phyloP scores from a whole-genome alignment of 1,140 invertebrate species.

The Olivierus martensii region DNA sequence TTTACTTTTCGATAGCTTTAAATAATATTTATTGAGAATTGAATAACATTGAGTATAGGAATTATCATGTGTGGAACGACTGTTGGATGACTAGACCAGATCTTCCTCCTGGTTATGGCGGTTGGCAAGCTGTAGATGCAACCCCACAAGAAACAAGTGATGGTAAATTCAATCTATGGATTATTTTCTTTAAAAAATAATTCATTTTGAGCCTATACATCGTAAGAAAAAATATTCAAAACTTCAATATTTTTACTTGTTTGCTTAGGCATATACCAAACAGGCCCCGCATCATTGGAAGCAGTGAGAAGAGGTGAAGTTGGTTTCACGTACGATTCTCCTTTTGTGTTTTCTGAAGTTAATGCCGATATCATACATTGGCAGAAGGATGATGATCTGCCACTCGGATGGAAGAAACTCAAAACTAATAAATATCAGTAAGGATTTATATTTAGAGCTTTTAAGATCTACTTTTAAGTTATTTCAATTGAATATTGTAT shows the following conservation, averaged over 20 bases:
- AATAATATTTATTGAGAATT: neutral
- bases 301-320: conserved; percentile 52
- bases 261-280: conserved; percentile 27
- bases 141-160: conserved; percentile 73
- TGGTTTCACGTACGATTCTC: conserved; percentile 53
- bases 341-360: conserved; percentile 59
- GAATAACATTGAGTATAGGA: conserved; percentile 32
- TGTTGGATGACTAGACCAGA: conserved; percentile 82
- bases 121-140: conserved; percentile 87
- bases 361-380: conserved; percentile 56
- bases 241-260: no score
- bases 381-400: conserved; percentile 18
- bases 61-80: conserved; percentile 94
- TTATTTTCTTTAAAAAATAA: neutral
- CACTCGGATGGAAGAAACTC: conserved; percentile 20
- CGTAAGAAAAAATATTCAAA: neutral
- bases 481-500: no score
- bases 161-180: conserved; percentile 28
- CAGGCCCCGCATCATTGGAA: conserved; percentile 46
- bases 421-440: conserved; percentile 25
- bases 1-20: neutral
- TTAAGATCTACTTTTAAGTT: no score
- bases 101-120: conserved; percentile 48
- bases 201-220: neutral
- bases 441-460: conserved; percentile 3